Conservation (phyloP, 2,797 vertebrate genomes). For the Falco columbarius region DNA sequence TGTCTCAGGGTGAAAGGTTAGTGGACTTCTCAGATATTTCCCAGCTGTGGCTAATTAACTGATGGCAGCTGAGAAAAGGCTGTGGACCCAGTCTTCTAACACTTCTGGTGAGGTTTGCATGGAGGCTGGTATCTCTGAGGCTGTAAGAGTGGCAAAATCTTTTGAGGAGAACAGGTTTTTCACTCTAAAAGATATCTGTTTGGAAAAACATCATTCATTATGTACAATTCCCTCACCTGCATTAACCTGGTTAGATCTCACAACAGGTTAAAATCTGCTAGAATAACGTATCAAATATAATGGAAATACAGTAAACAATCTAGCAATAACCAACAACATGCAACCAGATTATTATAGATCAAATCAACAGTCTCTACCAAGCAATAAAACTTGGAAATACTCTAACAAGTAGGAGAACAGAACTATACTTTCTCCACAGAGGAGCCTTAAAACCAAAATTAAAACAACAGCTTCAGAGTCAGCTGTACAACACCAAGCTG, state of each 20-base stretch:
- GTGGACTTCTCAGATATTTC: neutral
- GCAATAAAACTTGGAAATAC: neutral
- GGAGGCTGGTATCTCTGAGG: neutral
- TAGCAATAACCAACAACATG: neutral
- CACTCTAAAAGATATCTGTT: neutral
- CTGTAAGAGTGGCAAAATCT: neutral
- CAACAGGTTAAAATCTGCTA: neutral
- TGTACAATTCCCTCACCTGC: neutral
- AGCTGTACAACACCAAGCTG: neutral
- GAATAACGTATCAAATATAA: neutral
- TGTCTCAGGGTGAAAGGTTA: neutral
- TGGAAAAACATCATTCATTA: neutral
- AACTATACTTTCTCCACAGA: neutral
- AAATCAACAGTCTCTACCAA: neutral
- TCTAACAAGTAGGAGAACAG: neutral
- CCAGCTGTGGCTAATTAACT: neutral
- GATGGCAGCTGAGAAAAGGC: neutral
- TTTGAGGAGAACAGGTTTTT: neutral
- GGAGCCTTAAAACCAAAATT: neutral
- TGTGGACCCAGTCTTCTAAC: neutral
- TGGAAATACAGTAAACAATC: neutral
- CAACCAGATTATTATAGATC: neutral
- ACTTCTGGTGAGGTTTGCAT: neutral
- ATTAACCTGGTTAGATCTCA: neutral
- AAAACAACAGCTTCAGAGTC: neutral